Evolutionary conservation across 2,113 vertebrate genomes (phyloP).

Genomic region (Epinephelus cyanopodus): DNA sequence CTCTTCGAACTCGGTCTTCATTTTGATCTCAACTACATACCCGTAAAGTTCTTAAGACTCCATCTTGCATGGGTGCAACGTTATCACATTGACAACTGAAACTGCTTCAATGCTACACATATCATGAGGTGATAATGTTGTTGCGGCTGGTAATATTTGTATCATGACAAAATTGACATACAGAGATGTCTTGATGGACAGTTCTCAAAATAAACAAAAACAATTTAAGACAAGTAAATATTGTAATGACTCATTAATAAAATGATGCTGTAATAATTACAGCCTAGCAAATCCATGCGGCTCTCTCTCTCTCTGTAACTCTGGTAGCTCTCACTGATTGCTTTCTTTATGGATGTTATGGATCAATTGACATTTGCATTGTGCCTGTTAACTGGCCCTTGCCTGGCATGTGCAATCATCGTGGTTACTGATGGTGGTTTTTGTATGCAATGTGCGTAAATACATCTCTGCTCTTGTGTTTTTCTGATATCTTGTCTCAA

Average conservation of each 20-base stretch:
- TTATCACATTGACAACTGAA: too few relatives aligned
- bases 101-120: too few relatives aligned
- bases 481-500: not conserved
- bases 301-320: too few relatives aligned
- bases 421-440: not conserved
- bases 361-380: not conserved
- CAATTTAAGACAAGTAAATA: not conserved
- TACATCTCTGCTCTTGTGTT: not conserved
- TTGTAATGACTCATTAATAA: not conserved
- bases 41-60: too few relatives aligned
- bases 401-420: not conserved
- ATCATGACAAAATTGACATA: not conserved
- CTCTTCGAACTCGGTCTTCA: too few relatives aligned
- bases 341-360: not conserved
- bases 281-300: not conserved
- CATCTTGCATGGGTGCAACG: too few relatives aligned
- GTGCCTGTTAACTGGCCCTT: not conserved
- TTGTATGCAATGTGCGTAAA: not conserved
- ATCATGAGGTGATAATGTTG: too few relatives aligned
- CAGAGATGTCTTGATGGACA: not conserved
- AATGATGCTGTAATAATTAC: not conserved
- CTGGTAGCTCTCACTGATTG: not conserved
- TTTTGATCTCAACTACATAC: too few relatives aligned
- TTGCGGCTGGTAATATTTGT: not conserved
- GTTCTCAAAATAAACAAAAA: not conserved